Percentiles rank a stretch among this genome's conserved stretches.
These are phyloP conservation scores for Lutjanus erythropterus DNA, from an alignment of 2,113 vertebrate species.

Conservation along the genomic window DNA sequence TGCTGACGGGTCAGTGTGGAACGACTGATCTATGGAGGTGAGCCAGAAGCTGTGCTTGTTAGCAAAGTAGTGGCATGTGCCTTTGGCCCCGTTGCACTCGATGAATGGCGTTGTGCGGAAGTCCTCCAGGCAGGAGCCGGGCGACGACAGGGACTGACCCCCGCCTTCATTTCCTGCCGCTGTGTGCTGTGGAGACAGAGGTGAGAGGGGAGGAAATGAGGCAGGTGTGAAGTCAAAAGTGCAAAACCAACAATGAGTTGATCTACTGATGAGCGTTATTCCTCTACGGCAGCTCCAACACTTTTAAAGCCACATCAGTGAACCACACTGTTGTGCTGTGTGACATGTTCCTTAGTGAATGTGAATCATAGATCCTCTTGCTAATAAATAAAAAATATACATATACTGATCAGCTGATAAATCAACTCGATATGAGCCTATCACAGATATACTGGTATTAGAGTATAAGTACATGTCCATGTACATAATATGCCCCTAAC, in stretches of 20 bases:
- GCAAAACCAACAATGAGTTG: background rate
- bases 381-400: background rate
- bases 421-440: too few relatives aligned
- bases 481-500: too few relatives aligned
- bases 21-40: slow-evolving; percentile 89
- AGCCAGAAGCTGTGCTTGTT: slow-evolving; percentile 99
- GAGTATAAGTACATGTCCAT: too few relatives aligned
- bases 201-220: slow-evolving; percentile 6
- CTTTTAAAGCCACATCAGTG: background rate
- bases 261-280: background rate
- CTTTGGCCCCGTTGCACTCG: slow-evolving; percentile 95
- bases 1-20: slow-evolving; percentile 87
- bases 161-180: slow-evolving; percentile 95
- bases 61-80: slow-evolving; percentile 97
- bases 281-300: background rate
- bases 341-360: background rate
- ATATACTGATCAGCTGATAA: too few relatives aligned
- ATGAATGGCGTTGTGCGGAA: slow-evolving; percentile 97
- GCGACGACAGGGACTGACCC: slow-evolving; percentile 95
- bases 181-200: slow-evolving; percentile 89
- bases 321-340: background rate
- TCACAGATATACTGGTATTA: too few relatives aligned
- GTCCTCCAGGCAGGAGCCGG: slow-evolving; percentile 97
- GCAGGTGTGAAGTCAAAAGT: background rate
- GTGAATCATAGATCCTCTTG: background rate